A percentile compares a stretch with the other conserved stretches of the same genome.
phyloP scores from a whole-genome alignment of 2,888 invertebrate species.

The Rhabditoides inermis region DNA sequence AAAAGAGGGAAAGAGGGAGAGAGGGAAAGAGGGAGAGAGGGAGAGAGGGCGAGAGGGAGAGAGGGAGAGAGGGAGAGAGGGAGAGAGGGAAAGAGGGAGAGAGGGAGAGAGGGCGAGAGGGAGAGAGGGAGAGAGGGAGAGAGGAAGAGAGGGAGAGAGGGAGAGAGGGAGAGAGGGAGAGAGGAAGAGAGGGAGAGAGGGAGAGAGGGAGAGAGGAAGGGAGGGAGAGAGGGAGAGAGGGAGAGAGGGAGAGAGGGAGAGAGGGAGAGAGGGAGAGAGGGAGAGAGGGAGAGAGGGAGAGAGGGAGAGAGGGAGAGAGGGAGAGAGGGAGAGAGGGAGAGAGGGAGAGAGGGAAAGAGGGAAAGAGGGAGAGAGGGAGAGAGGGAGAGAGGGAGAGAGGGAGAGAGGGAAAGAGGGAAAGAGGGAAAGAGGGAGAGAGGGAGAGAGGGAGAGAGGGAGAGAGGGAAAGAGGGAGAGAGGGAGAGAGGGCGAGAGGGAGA shows the following conservation, averaged over 20 bases:
- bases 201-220: too few relatives aligned
- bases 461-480: background rate
- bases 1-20: too few relatives aligned
- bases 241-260: background rate
- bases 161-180: too few relatives aligned
- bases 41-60: background rate
- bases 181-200: background rate
- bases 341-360: too few relatives aligned
- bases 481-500: background rate
- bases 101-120: background rate
- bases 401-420: too few relatives aligned
- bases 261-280: background rate
- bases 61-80: background rate
- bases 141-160: background rate
- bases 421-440: background rate
- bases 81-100: too few relatives aligned
- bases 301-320: background rate
- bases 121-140: background rate
- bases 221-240: background rate
- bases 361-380: background rate
- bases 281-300: background rate
- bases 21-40: background rate
- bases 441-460: too few relatives aligned
- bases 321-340: background rate
- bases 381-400: background rate